A percentile compares a stretch with the other conserved stretches of the same genome.
These are phyloP conservation scores for Willisornis vidua DNA, from an alignment of 2,113 vertebrate genomes.

Conservation along the genomic window DNA sequence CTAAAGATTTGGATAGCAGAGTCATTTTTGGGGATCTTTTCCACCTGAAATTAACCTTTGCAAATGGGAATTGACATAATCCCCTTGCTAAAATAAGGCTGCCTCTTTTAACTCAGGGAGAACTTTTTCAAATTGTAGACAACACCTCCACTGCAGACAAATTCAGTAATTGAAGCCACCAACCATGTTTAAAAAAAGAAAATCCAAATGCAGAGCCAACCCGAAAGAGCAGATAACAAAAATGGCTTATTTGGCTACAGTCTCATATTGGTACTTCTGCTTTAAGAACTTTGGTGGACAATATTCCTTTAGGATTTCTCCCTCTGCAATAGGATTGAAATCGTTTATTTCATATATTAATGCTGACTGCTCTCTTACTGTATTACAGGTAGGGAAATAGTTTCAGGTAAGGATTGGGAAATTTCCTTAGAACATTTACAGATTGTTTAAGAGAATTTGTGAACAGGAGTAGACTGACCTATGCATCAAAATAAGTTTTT, in stretches of 20 bases:
- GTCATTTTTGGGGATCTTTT: not conserved
- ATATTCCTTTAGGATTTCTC: not conserved
- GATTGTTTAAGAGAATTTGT: not conserved
- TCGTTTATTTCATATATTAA: not conserved
- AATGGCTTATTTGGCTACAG: not conserved
- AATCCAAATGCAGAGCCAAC: not conserved
- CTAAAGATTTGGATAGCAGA: not conserved
- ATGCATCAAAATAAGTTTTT: not conserved
- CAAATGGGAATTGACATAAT: not conserved
- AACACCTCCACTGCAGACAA: not conserved
- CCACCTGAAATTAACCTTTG: not conserved
- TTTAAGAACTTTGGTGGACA: not conserved
- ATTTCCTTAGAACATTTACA: not conserved
- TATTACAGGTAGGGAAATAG: not conserved
- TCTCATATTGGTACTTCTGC: not conserved
- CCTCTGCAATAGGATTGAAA: not conserved
- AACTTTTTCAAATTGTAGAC: not conserved
- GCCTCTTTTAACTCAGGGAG: not conserved
- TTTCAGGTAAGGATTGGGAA: not conserved
- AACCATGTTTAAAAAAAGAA: not conserved
- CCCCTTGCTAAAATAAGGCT: not conserved
- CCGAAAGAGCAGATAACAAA: not conserved
- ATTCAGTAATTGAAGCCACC: not conserved
- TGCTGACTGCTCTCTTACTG: not conserved
- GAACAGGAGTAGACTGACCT: not conserved